Conservation (phyloP, 2,797 vertebrate genomes). For the Epinephelus malabaricus region DNA sequence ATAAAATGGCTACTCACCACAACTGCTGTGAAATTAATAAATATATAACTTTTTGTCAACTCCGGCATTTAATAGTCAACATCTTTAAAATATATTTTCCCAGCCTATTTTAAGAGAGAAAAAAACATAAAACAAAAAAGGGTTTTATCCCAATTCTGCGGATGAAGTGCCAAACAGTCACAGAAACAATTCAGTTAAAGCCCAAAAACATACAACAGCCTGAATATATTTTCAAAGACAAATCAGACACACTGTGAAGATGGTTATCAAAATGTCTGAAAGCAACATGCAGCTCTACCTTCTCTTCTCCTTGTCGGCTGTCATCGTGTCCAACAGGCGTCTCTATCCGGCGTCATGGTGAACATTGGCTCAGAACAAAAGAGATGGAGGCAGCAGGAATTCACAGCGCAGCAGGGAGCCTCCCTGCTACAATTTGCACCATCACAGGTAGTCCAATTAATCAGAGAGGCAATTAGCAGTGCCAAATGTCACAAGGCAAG, state of each 20-base stretch:
- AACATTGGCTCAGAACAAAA: neutral
- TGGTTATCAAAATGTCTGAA: neutral
- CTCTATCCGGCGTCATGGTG: slow-evolving; percentile 39
- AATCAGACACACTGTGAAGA: neutral
- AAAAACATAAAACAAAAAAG: too few relatives aligned
- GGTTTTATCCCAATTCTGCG: too few relatives aligned
- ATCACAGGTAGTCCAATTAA: slow-evolving; percentile 56
- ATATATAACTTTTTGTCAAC: too few relatives aligned
- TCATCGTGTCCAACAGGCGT: slow-evolving; percentile 80
- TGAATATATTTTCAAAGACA: neutral
- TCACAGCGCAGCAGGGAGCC: slow-evolving; percentile 48
- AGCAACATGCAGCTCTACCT: slow-evolving; percentile 80
- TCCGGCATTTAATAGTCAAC: too few relatives aligned
- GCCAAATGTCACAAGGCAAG: slow-evolving; percentile 58
- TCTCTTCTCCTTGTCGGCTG: slow-evolving; percentile 92
- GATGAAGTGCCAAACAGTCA: neutral
- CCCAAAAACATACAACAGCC: neutral
- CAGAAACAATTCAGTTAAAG: neutral
- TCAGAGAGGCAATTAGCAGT: slow-evolving; percentile 44
- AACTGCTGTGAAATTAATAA: too few relatives aligned
- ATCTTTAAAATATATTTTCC: too few relatives aligned
- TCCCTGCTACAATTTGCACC: slow-evolving; percentile 52
- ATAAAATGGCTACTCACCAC: too few relatives aligned
- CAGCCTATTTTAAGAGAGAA: too few relatives aligned
- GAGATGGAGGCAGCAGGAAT: slow-evolving; percentile 31